A percentile compares a stretch with the other conserved stretches of the same genome.
Conservation (phyloP, 2,797 vertebrate species). For the Poecilia picta region DNA sequence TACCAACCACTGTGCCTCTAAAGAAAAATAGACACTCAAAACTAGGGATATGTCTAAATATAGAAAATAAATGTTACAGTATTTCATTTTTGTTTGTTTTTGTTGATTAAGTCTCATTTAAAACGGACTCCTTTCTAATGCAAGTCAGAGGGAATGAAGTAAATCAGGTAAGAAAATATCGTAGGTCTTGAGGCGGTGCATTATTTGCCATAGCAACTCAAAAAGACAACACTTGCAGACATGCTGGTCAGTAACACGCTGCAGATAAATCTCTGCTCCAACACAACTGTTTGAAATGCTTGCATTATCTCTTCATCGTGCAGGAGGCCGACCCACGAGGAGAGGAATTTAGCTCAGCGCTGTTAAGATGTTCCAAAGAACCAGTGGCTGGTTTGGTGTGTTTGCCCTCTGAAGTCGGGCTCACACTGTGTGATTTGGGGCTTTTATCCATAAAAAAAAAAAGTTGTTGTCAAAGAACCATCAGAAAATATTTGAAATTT, state of each 20-base stretch:
- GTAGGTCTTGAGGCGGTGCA: not conserved
- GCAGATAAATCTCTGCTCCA: not conserved
- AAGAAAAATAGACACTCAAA: not conserved
- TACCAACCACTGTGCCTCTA: not conserved
- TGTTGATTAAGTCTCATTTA: not conserved
- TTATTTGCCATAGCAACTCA: not conserved
- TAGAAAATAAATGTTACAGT: not conserved
- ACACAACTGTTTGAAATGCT: not conserved
- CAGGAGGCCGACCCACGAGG: not conserved
- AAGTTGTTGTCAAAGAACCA: not conserved
- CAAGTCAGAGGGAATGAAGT: not conserved
- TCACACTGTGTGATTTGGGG: not conserved
- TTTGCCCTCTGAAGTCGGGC: not conserved
- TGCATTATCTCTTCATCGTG: not conserved
- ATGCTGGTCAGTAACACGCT: not conserved
- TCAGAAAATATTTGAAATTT: not conserved
- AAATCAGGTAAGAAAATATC: not conserved
- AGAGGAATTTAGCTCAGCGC: not conserved
- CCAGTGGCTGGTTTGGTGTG: not conserved
- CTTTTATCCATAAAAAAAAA: not conserved
- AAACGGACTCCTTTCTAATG: not conserved
- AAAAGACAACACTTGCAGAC: not conserved
- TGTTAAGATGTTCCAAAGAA: not conserved
- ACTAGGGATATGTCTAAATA: not conserved
- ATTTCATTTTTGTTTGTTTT: not conserved